Evolutionary conservation across 2,888 invertebrate genomes (phyloP).

Genomic region (Eupithecia abbreviata): DNA sequence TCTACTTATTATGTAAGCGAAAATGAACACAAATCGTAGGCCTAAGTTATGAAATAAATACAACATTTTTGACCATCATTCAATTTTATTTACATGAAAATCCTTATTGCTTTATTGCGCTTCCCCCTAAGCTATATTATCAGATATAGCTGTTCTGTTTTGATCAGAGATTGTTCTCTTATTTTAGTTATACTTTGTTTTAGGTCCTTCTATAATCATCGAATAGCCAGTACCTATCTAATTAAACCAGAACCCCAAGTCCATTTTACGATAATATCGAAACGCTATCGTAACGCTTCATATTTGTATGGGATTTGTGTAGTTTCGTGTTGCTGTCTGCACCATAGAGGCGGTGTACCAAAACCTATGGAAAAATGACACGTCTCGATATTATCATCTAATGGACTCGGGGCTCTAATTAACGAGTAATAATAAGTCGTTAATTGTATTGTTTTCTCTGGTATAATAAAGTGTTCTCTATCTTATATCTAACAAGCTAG

Average conservation of each 20-base stretch:
- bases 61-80: constrained; percentile 43
- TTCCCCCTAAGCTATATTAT: constrained; percentile 7
- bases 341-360: no score
- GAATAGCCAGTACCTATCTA: neutral
- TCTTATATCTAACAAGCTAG: neutral
- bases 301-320: no score
- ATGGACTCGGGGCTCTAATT: no score
- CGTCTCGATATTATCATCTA: no score
- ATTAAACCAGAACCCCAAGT: neutral
- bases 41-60: constrained; percentile 23
- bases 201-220: neutral
- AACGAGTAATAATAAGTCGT: no score
- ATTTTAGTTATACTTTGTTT: neutral
- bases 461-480: no score
- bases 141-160: neutral
- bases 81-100: constrained; percentile 56
- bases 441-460: no score
- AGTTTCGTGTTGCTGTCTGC: no score
- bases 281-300: no score
- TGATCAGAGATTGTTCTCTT: neutral
- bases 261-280: no score
- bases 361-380: no score
- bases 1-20: neutral
- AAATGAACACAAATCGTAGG: neutral
- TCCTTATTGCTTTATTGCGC: constrained; percentile 26